Evolutionary conservation across 1,140 invertebrate genomes (phyloP).

Genomic region (Eubasilissa regina): DNA sequence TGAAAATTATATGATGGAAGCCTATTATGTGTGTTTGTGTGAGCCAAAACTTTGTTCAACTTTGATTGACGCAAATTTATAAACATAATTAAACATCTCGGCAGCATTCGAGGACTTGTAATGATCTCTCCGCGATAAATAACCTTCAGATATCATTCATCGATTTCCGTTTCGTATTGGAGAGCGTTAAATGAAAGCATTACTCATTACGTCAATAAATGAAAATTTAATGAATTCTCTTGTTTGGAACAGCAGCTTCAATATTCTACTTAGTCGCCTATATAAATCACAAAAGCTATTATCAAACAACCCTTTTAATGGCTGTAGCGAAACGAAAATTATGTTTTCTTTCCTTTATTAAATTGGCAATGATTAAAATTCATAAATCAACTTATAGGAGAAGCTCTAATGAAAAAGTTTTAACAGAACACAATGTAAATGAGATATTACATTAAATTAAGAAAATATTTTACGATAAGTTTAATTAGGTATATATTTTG

Average conservation of each 20-base stretch:
- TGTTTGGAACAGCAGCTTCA: slow-evolving; percentile 13
- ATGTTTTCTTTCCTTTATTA: slow-evolving; percentile 29
- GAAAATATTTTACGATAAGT: too few species aligned
- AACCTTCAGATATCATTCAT: too few species aligned
- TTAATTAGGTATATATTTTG: too few species aligned
- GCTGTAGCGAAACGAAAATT: slow-evolving; percentile 12
- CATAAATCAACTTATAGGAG: slow-evolving; percentile 15
- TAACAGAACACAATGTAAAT: too few species aligned
- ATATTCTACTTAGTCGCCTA: slow-evolving; percentile 6
- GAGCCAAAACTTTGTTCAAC: not conserved
- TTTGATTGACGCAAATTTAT: slow-evolving; percentile 26
- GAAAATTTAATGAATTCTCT: slow-evolving; percentile 21
- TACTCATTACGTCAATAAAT: slow-evolving; percentile 35
- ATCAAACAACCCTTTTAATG: slow-evolving; percentile 21
- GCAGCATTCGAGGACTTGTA: too few species aligned
- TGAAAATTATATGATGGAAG: not conserved
- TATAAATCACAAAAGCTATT: slow-evolving; percentile 6
- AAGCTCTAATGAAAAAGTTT: not conserved
- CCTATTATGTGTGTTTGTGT: not conserved
- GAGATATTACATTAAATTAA: too few species aligned
- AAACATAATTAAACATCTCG: slow-evolving; percentile 16
- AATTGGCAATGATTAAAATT: slow-evolving; percentile 28
- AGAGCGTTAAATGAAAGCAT: slow-evolving; percentile 16
- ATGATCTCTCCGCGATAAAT: too few species aligned
- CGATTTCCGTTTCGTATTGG: not conserved